Conservation (phyloP, 2,888 invertebrate species). For the Troides aeacus region DNA sequence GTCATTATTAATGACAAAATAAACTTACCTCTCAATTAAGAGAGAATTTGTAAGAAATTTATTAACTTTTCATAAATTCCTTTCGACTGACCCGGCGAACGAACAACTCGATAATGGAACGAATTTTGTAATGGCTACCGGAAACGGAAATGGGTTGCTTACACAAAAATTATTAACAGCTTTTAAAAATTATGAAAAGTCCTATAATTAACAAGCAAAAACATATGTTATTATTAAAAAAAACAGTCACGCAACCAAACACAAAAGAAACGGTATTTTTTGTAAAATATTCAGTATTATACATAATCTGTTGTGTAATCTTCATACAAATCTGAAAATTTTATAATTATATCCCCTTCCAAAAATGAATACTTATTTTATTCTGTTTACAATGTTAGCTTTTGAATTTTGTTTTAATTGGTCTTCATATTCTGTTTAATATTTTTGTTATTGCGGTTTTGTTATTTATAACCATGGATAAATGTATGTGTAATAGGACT, state of each 20-base stretch:
- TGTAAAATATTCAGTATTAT: no score
- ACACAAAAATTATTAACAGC: slow-evolving; percentile 8
- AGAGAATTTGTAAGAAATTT: slow-evolving; percentile 67
- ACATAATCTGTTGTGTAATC: no score
- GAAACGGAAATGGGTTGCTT: slow-evolving; percentile 48
- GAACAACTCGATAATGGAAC: slow-evolving; percentile 82
- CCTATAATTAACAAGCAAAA: not conserved
- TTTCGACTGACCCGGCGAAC: slow-evolving; percentile 78
- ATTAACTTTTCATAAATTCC: slow-evolving; percentile 64
- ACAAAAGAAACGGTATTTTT: no score
- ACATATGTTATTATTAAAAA: slow-evolving; percentile 8
- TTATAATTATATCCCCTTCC: no score
- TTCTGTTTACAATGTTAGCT: no score
- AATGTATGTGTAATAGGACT: no score
- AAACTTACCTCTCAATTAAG: slow-evolving; percentile 71
- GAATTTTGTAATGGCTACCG: slow-evolving; percentile 40
- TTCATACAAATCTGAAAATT: no score
- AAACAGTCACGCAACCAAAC: slow-evolving; percentile 9
- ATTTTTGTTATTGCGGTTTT: no score
- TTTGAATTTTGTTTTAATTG: no score
- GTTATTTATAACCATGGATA: no score
- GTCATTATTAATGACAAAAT: not conserved
- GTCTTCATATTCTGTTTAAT: no score
- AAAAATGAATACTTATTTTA: not conserved
- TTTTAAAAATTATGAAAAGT: not conserved